Evolutionary conservation across 1,140 invertebrate species (phyloP), one percentile per base, ranked within the genome.

Genomic region (Drosophila neocordata): DNA sequence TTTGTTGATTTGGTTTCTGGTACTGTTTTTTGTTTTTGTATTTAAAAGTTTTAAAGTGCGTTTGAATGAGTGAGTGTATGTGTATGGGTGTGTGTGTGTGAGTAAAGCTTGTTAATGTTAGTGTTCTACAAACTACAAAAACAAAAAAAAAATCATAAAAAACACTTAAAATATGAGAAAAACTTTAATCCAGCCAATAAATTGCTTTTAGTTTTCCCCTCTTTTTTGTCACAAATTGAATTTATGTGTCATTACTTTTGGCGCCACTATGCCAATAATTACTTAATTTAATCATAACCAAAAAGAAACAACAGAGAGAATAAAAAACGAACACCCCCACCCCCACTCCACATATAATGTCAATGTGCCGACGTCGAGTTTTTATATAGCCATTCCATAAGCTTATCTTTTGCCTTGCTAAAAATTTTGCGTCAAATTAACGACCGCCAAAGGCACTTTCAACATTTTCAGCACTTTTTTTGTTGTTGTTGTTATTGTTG

Each of bases 231-330:
- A 52, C 69, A 76, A 69, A 79, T 71, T 76, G 53, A 75, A 76
- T 77, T 52, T 65, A 18, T 48, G 65, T 80, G 48, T 63, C 68
- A 61, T 63, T 77, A 68, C 18, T 56, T 64, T 69, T 69, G 81
- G 81, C 80, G 81, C 81, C 81, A 69, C 41, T 66, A 62, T 59
- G 62, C 67, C 87, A 87, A 83, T 83, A 87, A 87, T 87, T 87
- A 87, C 83, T 87, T 88, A 76, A 87, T 88, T 87, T 79, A 79
- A 88, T 70, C 83, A 88, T 78, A 87, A 82, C 73, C 65, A 68
- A 72, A 82, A 64, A 80, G 58, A 65, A 69, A 73, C 15, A 63
- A 61, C 68, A 65, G 37, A 13, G 11, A 34, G 9, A 62, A 56
- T 11, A 48, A 35, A 51, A 66, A 55, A 56, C 57, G 31, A 56